Conservation (phyloP, 2,888 invertebrate species). For the Drosophila recens region DNA sequence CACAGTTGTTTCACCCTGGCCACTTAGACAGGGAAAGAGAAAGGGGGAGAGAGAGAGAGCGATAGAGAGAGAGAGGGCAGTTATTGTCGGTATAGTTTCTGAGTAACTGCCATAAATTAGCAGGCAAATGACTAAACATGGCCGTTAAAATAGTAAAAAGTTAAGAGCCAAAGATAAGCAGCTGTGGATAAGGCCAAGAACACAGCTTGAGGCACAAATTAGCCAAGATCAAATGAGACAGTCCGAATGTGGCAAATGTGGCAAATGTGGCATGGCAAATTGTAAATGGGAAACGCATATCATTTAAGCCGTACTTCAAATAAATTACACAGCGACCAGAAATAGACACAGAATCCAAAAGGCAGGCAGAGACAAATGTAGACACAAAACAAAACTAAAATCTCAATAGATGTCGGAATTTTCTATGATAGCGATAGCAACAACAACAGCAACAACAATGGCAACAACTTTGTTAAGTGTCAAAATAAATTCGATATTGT, state of each 20-base stretch:
- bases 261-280: slow-evolving; percentile 53
- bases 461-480: slow-evolving; percentile 81
- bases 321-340: slow-evolving; percentile 66
- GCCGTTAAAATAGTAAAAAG: slow-evolving; percentile 53
- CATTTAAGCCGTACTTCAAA: slow-evolving; percentile 75
- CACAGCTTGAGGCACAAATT: slow-evolving; percentile 65
- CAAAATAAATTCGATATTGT: slow-evolving; percentile 82
- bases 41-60: not conserved
- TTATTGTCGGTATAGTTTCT: slow-evolving; percentile 69
- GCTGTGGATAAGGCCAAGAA: slow-evolving; percentile 41
- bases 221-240: slow-evolving; percentile 66
- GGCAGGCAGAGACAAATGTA: slow-evolving; percentile 29
- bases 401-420: slow-evolving; percentile 47
- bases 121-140: slow-evolving; percentile 53
- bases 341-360: slow-evolving; percentile 59
- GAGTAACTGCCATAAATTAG: slow-evolving; percentile 72
- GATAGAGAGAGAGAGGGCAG: slow-evolving; percentile 7
- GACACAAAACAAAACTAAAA: slow-evolving; percentile 25
- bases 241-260: slow-evolving; percentile 50
- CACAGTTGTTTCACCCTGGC: slow-evolving; percentile 19
- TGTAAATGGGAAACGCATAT: slow-evolving; percentile 64
- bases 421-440: slow-evolving; percentile 65
- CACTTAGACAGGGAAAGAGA: not conserved
- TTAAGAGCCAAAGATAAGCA: slow-evolving; percentile 66
- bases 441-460: slow-evolving; percentile 60